phyloP scores from a whole-genome alignment of 2,888 invertebrate species.

The Diploptera punctata region DNA sequence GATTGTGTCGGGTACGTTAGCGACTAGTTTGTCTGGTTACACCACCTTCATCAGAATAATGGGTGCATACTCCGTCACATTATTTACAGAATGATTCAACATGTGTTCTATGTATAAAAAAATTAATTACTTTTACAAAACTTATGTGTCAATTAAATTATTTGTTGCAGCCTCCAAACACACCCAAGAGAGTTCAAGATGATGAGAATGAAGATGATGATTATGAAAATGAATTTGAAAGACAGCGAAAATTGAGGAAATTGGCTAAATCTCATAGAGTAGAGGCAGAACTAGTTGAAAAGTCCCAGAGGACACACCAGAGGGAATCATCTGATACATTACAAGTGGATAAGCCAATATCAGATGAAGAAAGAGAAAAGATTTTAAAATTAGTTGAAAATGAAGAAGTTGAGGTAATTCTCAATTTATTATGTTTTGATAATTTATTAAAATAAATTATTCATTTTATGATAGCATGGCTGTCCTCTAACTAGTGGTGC shows the following conservation, averaged over 20 bases:
- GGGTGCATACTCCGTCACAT: no score
- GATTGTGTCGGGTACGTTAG: no score
- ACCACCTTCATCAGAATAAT: no score
- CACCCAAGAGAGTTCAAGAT: conserved; percentile 71
- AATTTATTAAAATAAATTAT: no score
- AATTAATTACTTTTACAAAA: no score
- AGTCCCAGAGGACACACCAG: conserved; percentile 1
- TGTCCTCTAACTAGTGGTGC: no score
- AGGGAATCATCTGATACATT: conserved; percentile 40
- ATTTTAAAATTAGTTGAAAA: conserved; percentile 83
- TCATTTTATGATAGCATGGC: no score
- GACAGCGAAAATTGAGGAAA: conserved; percentile 52
- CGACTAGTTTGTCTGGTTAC: no score
- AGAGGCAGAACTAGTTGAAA: conserved; percentile 22
- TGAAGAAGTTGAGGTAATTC: conserved; percentile 72
- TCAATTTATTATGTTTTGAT: no score
- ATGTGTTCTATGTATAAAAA: no score
- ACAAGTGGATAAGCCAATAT: conserved; percentile 49
- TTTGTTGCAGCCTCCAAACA: conserved; percentile 74
- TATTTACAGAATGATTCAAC: no score
- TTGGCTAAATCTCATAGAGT: conserved; percentile 33
- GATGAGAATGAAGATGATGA: conserved; percentile 66
- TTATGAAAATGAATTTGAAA: conserved; percentile 59
- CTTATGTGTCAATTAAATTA: no score
- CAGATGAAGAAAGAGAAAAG: conserved; percentile 75